Evolutionary conservation across 2,113 vertebrate genomes (phyloP).

Genomic region (Alethe castanea): DNA sequence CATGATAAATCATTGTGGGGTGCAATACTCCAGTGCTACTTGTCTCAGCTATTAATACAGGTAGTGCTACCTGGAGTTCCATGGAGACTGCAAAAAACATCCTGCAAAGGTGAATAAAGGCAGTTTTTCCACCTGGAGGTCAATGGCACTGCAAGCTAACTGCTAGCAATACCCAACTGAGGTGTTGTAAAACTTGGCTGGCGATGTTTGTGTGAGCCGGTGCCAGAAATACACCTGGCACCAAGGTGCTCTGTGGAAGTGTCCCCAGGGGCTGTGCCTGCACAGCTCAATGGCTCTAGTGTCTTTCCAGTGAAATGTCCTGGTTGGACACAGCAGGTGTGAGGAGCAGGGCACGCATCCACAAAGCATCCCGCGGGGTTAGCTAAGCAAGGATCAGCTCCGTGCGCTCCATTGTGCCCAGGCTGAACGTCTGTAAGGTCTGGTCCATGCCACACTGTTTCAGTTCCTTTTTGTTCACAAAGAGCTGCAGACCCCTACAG

Average conservation of each 20-base stretch:
- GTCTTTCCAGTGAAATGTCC: rapidly evolving
- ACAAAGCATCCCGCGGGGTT: background rate
- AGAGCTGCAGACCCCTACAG: background rate
- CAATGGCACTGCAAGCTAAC: background rate
- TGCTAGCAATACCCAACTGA: background rate
- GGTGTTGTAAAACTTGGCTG: background rate
- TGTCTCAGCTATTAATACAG: background rate
- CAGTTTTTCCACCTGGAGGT: background rate
- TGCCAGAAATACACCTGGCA: background rate
- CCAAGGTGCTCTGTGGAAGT: background rate
- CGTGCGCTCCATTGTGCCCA: background rate
- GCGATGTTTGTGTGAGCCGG: background rate
- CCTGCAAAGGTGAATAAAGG: background rate
- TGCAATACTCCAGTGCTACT: background rate
- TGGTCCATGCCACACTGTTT: background rate
- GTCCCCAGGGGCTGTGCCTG: background rate
- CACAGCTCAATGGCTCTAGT: background rate
- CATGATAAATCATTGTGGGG: background rate
- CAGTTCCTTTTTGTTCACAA: background rate
- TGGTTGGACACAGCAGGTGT: background rate
- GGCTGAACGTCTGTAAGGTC: background rate
- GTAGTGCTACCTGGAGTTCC: background rate
- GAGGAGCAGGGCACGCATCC: background rate
- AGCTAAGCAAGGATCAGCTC: background rate
- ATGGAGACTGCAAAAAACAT: background rate